These are phyloP conservation scores for Scortum barcoo DNA, from an alignment of 2,113 vertebrate genomes.

Conservation along the genomic window DNA sequence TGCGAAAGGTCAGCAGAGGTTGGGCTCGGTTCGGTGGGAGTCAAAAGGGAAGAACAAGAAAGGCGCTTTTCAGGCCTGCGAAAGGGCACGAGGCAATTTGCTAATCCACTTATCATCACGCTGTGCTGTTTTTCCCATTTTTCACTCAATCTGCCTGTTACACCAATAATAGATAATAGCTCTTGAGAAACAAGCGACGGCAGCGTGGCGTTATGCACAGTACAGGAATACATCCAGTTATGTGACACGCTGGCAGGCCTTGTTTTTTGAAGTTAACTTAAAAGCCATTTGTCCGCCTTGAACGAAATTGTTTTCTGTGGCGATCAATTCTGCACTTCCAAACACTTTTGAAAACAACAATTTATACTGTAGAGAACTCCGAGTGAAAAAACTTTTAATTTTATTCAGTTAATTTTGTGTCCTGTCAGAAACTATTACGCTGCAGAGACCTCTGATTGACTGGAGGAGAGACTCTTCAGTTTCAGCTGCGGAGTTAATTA, in stretches of 20 bases:
- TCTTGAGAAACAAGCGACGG: conserved; percentile 52
- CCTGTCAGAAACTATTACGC: conserved; percentile 63
- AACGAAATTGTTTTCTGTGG: conserved; percentile 41
- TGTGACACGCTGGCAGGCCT: conserved; percentile 59
- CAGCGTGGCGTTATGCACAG: not conserved
- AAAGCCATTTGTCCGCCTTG: conserved; percentile 56
- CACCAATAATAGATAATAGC: conserved; percentile 57
- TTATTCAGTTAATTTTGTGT: conserved; percentile 57
- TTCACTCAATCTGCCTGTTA: conserved; percentile 59
- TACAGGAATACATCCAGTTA: conserved; percentile 46
- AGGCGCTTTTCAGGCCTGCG: conserved; percentile 32
- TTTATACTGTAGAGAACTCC: conserved; percentile 34
- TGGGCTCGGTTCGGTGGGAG: conserved; percentile 24
- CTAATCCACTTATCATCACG: conserved; percentile 70
- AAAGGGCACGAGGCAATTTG: conserved; percentile 70
- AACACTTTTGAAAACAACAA: conserved; percentile 54
- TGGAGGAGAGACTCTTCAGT: conserved; percentile 44
- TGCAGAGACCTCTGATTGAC: conserved; percentile 44
- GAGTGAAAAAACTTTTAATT: conserved; percentile 36
- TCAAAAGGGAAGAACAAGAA: conserved; percentile 50
- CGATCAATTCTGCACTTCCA: conserved; percentile 48
- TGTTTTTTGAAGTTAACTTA: conserved; percentile 48
- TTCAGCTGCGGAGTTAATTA: conserved; percentile 71
- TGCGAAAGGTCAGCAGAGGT: conserved; percentile 69
- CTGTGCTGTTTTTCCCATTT: conserved; percentile 52